Evolutionary conservation across 2,797 vertebrate species (phyloP), one percentile per base, ranked within the genome.

Genomic region (Numenius phaeopus): DNA sequence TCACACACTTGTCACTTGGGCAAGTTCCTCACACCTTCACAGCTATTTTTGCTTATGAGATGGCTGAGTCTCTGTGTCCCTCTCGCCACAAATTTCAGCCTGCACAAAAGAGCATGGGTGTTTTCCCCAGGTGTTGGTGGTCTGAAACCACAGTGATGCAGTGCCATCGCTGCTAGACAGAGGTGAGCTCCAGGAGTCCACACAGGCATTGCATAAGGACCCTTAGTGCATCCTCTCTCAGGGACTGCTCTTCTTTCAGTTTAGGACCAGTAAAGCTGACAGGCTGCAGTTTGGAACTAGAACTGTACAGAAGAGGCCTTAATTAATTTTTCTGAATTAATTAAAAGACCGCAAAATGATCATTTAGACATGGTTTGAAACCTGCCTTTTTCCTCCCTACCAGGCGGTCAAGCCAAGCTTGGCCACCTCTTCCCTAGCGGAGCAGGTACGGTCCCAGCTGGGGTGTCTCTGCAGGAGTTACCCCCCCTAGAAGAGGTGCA

Each of bases 281-380:
- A 46, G 64, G 58, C 64, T 85, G 75, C 50, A 73, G 47, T 87
- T 93, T 83, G 54, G 58, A 95, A 73, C 58, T 92, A 91, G 78
- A 89, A 85, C 52, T 73, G 58, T 85, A 58, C 29, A 44, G 46
- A 90, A 87, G n/a, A 85, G 34, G 18, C 21, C 55, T 97, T 96
- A 96, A 96, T 97, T 95, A 96, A 26, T 70, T 95, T 94, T 87
- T 83, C 75, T 89, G 84, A 91, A 95, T 79, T 96, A 96, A 96
- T 95, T 93, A 96, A 95, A 94, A 91, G 27, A 64, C 47, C 67
- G 29, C 44, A 55, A 85, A 87, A 83, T 66, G 55, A 89, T 83
- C 14, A 17, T 55, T 79, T 50, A 91, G 91, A 29, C 39, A 44
- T 2, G 7, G 34, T 72, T 94, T 79, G 59, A 91, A 95, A 47